These are phyloP conservation scores for Homarus gammarus DNA, from an alignment of 2,888 invertebrate genomes.

Conservation along the genomic window DNA sequence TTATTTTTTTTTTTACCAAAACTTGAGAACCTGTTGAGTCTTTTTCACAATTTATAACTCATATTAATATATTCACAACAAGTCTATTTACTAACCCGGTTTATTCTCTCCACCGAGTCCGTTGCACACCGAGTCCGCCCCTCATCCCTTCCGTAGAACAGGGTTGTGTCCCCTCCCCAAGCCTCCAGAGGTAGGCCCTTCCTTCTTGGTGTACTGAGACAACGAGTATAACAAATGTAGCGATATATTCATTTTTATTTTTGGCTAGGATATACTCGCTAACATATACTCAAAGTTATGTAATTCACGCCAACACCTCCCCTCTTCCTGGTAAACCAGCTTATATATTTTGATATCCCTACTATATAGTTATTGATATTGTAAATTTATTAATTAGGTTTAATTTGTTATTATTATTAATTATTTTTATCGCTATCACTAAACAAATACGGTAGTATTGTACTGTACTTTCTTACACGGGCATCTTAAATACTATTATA, in stretches of 20 bases:
- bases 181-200: conserved; percentile 27
- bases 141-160: conserved; percentile 27
- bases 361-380: conserved; percentile 58
- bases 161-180: conserved; percentile 37
- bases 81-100: conserved; percentile 6
- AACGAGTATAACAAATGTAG: conserved; percentile 15
- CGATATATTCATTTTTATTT: conserved; percentile 7
- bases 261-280: conserved; percentile 11
- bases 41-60: no score
- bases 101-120: conserved; percentile 2
- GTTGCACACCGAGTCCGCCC: conserved; percentile 18
- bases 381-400: conserved; percentile 67
- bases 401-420: conserved; percentile 66
- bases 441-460: no score
- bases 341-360: conserved; percentile 63
- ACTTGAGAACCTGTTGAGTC: not conserved
- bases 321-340: conserved; percentile 62
- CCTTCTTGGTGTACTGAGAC: conserved; percentile 44
- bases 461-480: conserved; percentile 62
- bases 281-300: conserved; percentile 5
- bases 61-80: not conserved
- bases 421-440: conserved; percentile 58
- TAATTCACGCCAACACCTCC: conserved; percentile 26
- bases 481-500: conserved; percentile 58
- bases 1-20: conserved; percentile 15